phyloP scores from a whole-genome alignment of 2,113 vertebrate genomes.

The Pantherophis guttatus region DNA sequence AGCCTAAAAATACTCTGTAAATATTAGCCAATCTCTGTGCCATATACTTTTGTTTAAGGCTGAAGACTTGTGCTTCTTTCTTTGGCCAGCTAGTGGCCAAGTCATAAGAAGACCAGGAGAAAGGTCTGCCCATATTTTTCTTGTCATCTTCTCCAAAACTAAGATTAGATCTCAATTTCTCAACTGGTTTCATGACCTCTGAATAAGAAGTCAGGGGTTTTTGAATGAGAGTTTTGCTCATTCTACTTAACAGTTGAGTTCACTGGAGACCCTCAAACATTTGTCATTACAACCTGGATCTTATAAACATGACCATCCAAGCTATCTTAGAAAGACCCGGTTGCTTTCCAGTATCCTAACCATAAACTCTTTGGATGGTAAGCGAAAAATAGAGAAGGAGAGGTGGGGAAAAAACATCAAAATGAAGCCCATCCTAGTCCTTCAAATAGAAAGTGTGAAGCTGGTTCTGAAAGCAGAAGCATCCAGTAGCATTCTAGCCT shows the following conservation, averaged over 20 bases:
- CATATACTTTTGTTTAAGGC: background rate
- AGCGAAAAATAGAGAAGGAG: background rate
- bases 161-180: background rate
- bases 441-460: background rate
- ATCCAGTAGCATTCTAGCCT: background rate
- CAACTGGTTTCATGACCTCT: background rate
- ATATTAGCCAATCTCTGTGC: background rate
- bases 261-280: background rate
- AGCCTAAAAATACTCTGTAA: background rate
- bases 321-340: background rate
- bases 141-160: background rate
- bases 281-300: background rate
- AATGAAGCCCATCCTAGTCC: background rate
- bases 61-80: background rate
- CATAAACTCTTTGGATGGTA: background rate
- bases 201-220: background rate
- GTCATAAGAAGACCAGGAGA: background rate
- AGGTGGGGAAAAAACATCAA: background rate
- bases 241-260: background rate
- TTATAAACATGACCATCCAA: background rate
- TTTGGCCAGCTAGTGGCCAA: background rate
- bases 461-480: background rate
- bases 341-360: background rate
- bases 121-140: background rate
- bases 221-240: background rate